A percentile compares a stretch with the other conserved stretches of the same genome.
These are phyloP conservation scores for Tetranychus piercei DNA, from an alignment of 2,888 invertebrate species.

Conservation along the genomic window DNA sequence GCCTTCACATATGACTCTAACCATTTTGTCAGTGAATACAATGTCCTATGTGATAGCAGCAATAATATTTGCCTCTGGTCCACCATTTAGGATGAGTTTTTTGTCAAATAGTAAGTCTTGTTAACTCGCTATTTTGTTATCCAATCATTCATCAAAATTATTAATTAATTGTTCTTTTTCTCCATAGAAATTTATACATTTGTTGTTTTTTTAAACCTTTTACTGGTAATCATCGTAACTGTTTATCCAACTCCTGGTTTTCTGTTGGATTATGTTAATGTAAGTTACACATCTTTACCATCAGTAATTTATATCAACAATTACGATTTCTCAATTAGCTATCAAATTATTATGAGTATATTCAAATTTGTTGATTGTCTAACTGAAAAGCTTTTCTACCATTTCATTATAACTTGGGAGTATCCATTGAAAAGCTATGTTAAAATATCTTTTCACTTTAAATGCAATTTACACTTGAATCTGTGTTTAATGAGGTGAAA, in stretches of 20 bases:
- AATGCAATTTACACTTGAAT: neutral
- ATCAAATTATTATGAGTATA: too few relatives aligned
- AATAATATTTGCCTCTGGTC: constrained; percentile 34
- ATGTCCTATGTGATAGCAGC: constrained; percentile 34
- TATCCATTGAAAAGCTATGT: neutral
- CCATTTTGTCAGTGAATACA: constrained; percentile 32
- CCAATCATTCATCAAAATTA: neutral
- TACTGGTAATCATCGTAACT: constrained; percentile 29
- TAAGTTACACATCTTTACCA: constrained; percentile 24
- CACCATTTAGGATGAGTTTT: constrained; percentile 33
- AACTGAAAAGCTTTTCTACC: too few relatives aligned
- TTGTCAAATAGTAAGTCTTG: constrained; percentile 32
- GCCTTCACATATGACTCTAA: constrained; percentile 29
- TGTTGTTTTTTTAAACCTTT: constrained; percentile 30
- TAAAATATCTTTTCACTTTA: neutral
- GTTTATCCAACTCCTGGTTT: constrained; percentile 31
- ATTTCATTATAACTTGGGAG: too few relatives aligned
- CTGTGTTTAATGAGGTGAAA: neutral
- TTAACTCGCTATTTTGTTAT: constrained; percentile 13
- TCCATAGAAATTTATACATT: constrained; percentile 31
- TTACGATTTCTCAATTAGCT: too few relatives aligned
- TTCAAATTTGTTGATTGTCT: too few relatives aligned
- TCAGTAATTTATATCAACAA: too few relatives aligned
- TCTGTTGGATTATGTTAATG: constrained; percentile 31
- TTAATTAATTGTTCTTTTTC: constrained; percentile 2